phyloP scores from a whole-genome alignment of 2,888 invertebrate genomes.

The Chydorus sphaericus region DNA sequence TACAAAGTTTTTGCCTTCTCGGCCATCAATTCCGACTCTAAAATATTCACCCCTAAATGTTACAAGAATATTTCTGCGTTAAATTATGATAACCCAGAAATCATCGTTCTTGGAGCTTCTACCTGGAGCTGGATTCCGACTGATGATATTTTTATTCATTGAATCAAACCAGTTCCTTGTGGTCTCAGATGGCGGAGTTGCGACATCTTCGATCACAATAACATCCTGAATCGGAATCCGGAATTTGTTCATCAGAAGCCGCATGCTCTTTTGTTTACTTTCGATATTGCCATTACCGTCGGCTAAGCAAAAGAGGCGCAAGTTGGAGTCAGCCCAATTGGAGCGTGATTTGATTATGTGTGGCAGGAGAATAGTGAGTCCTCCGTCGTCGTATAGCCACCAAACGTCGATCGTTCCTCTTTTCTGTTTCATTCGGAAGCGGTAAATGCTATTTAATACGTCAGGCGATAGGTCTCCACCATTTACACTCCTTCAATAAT shows the following conservation, averaged over 20 bases:
- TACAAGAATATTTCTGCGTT: conserved; percentile 36
- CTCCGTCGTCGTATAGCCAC: conserved; percentile 24
- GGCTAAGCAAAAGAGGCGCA: conserved; percentile 18
- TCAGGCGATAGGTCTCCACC: conserved; percentile 18
- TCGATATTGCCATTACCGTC: conserved; percentile 17
- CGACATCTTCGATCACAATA: conserved; percentile 80
- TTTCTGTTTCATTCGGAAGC: conserved; percentile 19
- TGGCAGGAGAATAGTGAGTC: conserved; percentile 20
- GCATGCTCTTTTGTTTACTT: conserved; percentile 52
- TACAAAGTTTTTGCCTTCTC: conserved; percentile 77
- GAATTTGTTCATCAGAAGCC: conserved; percentile 86
- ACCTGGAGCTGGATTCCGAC: background rate
- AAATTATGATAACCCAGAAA: no score
- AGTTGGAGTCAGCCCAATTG: conserved; percentile 18
- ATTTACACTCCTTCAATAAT: conserved; percentile 1
- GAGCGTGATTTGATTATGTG: conserved; percentile 17
- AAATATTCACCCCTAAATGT: conserved; percentile 43
- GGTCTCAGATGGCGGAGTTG: conserved; percentile 30
- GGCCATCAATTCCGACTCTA: conserved; percentile 63
- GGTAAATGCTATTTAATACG: conserved; percentile 17
- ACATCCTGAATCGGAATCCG: conserved; percentile 91
- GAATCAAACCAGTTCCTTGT: conserved; percentile 10
- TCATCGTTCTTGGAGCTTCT: no score
- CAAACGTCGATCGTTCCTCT: conserved; percentile 21
- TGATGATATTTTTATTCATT: background rate